Percentiles rank a stretch among this genome's conserved stretches.
Evolutionary conservation across 2,797 vertebrate species (phyloP).

Genomic region (Austrolebias charrua): DNA sequence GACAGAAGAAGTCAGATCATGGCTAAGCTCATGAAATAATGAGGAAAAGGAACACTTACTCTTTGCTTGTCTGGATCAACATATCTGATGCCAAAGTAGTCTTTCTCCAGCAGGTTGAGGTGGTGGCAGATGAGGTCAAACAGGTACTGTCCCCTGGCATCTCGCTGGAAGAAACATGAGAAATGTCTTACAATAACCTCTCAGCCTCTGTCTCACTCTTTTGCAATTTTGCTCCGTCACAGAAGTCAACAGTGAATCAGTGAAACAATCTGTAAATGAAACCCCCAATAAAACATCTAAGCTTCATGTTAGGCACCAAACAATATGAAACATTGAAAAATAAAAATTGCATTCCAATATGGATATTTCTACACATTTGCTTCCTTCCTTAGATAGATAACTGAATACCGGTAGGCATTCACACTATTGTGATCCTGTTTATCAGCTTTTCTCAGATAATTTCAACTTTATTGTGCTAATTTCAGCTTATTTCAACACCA

Average conservation of each 20-base stretch:
- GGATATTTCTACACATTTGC: no score
- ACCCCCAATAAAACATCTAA: slow-evolving; percentile 1
- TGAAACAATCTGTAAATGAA: background rate
- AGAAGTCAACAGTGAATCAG: slow-evolving; percentile 21
- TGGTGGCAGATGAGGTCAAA: slow-evolving; percentile 96
- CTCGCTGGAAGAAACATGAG: slow-evolving; percentile 81
- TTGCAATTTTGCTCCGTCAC: slow-evolving; percentile 11
- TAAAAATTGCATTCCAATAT: no score
- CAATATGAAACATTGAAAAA: background rate
- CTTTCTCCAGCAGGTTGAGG: slow-evolving; percentile 96
- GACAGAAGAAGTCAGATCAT: slow-evolving; percentile 9
- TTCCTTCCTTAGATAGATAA: no score
- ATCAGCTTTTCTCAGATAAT: no score
- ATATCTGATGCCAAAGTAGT: slow-evolving; percentile 96
- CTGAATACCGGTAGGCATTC: no score
- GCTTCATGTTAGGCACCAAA: slow-evolving; percentile 5
- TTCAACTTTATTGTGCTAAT: no score
- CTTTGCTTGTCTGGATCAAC: slow-evolving; percentile 96
- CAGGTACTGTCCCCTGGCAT: slow-evolving; percentile 95
- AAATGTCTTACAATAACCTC: no score
- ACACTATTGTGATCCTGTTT: no score
- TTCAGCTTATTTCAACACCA: no score
- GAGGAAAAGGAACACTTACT: slow-evolving; percentile 74
- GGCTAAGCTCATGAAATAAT: background rate
- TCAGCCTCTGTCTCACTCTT: background rate